Percentiles rank a stretch among this genome's conserved stretches.
These are phyloP conservation scores for Monochamus alternatus DNA, from an alignment of 2,888 invertebrate genomes.

Conservation along the genomic window DNA sequence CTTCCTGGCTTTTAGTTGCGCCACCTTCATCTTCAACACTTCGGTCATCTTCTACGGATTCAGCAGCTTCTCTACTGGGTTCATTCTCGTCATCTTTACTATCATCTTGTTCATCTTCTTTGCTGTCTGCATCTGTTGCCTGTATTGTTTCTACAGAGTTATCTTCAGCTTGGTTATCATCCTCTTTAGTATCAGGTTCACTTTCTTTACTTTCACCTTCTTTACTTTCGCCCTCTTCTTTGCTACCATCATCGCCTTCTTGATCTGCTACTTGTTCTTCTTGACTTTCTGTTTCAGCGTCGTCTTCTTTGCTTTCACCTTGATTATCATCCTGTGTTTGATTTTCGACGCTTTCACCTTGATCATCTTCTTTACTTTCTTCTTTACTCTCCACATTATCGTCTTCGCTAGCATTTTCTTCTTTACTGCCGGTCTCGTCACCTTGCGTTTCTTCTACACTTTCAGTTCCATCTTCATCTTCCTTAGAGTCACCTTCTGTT, in stretches of 20 bases:
- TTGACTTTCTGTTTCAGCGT: slow-evolving; percentile 37
- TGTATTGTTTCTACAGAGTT: background rate
- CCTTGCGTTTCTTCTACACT: slow-evolving; percentile 22
- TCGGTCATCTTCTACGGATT: slow-evolving; percentile 44
- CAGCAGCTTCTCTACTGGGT: slow-evolving; percentile 45
- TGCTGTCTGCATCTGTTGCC: slow-evolving; percentile 37
- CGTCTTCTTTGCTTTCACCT: slow-evolving; percentile 40
- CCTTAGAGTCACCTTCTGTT: slow-evolving; percentile 68
- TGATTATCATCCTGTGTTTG: slow-evolving; percentile 42
- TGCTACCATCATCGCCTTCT: slow-evolving; percentile 53
- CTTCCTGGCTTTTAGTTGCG: slow-evolving; percentile 20
- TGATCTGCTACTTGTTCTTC: slow-evolving; percentile 50
- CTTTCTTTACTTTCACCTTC: slow-evolving; percentile 45
- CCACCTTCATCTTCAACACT: slow-evolving; percentile 30
- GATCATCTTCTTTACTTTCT: background rate
- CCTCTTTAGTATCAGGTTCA: slow-evolving; percentile 37
- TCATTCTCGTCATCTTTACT: slow-evolving; percentile 36
- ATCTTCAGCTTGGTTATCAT: slow-evolving; percentile 5
- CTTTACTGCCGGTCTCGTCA: slow-evolving; percentile 51
- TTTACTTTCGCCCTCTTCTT: slow-evolving; percentile 43
- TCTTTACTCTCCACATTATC: slow-evolving; percentile 22
- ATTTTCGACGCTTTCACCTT: slow-evolving; percentile 39
- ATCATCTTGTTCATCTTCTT: slow-evolving; percentile 48
- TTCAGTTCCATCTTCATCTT: slow-evolving; percentile 53
- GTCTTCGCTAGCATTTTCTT: slow-evolving; percentile 44